phyloP scores from a whole-genome alignment of 1,140 invertebrate species.

The Whitmania pigra region DNA sequence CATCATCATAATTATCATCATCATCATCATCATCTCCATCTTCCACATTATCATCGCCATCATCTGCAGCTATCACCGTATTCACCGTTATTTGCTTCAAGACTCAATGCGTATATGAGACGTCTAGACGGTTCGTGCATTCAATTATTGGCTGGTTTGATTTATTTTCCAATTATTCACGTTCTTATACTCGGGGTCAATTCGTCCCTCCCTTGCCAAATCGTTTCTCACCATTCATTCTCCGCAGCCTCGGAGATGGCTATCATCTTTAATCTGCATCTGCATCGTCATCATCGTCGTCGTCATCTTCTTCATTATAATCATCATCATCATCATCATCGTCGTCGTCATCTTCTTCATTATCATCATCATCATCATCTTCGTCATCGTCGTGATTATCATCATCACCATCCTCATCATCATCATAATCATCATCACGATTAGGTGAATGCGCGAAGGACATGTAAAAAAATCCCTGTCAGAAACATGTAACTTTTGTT shows the following conservation, averaged over 20 bases:
- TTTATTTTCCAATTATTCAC: neutral
- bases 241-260: neutral
- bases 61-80: neutral
- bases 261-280: neutral
- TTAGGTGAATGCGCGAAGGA: neutral
- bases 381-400: neutral
- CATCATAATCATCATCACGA: neutral
- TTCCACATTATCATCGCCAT: neutral
- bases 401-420: neutral
- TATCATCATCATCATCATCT: neutral
- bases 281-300: neutral
- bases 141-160: neutral
- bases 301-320: neutral
- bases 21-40: neutral
- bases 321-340: neutral
- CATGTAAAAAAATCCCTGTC: neutral
- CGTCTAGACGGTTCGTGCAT: conserved; percentile 54
- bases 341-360: neutral
- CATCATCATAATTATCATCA: neutral
- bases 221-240: neutral
- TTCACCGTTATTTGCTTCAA: conserved; percentile 63
- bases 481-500: too few relatives aligned
- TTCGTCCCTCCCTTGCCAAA: neutral
- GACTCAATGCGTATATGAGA: conserved; percentile 95
- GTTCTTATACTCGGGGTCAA: neutral